Conservation (phyloP, 2,113 vertebrate species). For the Artemisiospiza belli region DNA sequence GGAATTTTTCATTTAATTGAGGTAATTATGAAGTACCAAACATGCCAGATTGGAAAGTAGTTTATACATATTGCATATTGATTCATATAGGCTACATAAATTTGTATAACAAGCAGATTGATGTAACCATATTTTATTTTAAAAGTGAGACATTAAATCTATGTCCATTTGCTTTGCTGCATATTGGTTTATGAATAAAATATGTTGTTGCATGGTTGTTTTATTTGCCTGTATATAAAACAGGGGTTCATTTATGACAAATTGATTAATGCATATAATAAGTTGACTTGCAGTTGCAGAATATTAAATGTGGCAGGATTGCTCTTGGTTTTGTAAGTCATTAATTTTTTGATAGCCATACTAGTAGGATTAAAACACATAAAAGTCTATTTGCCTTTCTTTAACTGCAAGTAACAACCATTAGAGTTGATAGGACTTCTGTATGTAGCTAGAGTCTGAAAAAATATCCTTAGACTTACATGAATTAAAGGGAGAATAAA, state of each 20-base stretch:
- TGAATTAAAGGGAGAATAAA: background rate
- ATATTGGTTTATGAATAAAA: constrained; percentile 44
- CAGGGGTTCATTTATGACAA: constrained; percentile 21
- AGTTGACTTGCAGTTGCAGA: background rate
- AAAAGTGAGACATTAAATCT: background rate
- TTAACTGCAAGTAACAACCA: background rate
- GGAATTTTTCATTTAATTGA: constrained; percentile 33
- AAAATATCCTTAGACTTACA: background rate
- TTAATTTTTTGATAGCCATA: constrained; percentile 36
- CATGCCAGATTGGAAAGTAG: background rate
- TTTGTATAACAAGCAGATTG: constrained; percentile 22
- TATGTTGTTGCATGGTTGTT: background rate
- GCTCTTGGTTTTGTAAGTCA: constrained; percentile 40
- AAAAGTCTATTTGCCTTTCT: constrained; percentile 6
- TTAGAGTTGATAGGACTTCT: background rate
- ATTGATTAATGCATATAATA: constrained; percentile 56
- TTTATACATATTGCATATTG: background rate
- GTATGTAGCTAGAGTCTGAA: background rate
- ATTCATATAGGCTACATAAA: background rate
- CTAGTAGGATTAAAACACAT: constrained; percentile 23
- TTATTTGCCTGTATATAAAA: constrained; percentile 30
- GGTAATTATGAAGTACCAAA: constrained; percentile 39
- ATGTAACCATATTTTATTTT: constrained; percentile 18
- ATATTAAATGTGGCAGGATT: constrained; percentile 30
- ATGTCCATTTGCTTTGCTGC: constrained; percentile 1